Evolutionary conservation across 2,888 invertebrate species (phyloP).

Genomic region (Myopa tessellatipennis): DNA sequence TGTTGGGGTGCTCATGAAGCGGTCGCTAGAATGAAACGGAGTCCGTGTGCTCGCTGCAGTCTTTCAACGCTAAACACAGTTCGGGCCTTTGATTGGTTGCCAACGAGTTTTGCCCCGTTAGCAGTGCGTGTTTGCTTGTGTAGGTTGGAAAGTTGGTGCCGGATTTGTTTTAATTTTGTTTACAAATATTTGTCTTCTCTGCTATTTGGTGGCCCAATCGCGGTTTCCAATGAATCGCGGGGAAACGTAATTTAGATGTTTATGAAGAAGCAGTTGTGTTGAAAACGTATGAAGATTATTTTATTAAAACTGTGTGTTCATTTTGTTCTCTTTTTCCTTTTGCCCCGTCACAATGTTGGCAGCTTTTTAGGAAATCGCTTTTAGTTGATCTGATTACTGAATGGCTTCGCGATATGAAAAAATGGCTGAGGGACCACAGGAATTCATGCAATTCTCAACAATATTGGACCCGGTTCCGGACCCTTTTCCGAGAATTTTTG

Average conservation of each 20-base stretch:
- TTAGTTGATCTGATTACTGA: no score
- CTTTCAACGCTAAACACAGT: neutral
- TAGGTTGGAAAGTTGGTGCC: neutral
- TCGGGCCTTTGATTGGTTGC: neutral
- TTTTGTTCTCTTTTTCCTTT: no score
- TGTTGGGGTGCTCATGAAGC: neutral
- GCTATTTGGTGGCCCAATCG: neutral
- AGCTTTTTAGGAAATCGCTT: no score
- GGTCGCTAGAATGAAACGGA: neutral
- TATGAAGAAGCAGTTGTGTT: neutral
- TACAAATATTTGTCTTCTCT: constrained; percentile 6
- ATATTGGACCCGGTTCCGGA: no score
- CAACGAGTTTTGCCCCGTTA: neutral
- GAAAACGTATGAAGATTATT: neutral
- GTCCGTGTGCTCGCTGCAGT: neutral
- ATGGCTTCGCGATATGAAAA: no score
- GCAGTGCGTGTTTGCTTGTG: neutral
- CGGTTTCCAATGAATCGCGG: neutral
- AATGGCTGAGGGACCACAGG: no score
- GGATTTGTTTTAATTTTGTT: neutral
- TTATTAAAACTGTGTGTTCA: neutral
- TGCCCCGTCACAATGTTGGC: no score
- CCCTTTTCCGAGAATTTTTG: no score
- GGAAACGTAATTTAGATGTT: neutral
- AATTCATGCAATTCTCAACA: no score